Evolutionary conservation across 1,140 invertebrate species (phyloP).

Genomic region (Tribolium castaneum): DNA sequence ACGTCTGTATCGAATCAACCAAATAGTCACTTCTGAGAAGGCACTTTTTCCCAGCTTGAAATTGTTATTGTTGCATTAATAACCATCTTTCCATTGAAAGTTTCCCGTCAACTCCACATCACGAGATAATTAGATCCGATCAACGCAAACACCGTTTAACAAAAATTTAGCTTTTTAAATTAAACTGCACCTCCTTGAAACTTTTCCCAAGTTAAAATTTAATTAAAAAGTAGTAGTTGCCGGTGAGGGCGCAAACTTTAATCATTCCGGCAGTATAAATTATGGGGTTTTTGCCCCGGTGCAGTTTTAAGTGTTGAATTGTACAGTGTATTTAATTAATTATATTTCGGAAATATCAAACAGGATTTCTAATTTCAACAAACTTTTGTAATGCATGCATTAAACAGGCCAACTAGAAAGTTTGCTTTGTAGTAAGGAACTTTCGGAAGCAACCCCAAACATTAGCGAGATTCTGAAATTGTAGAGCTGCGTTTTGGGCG

Average conservation of each 20-base stretch:
- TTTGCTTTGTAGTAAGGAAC: conserved; percentile 27
- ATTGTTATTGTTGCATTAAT: neutral
- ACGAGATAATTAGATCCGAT: neutral
- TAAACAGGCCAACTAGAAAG: conserved; percentile 34
- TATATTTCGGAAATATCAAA: conserved; percentile 35
- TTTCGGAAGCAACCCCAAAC: conserved; percentile 28
- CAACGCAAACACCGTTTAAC: neutral
- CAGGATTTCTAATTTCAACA: conserved; percentile 37
- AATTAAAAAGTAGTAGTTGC: conserved; percentile 31
- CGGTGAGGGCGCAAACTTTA: conserved; percentile 8
- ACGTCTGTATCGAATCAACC: neutral
- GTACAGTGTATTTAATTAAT: conserved; percentile 31
- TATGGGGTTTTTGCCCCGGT: conserved; percentile 6
- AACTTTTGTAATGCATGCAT: conserved; percentile 40
- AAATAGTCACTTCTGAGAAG: neutral
- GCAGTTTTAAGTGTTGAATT: neutral
- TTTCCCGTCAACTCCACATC: neutral
- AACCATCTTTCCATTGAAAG: neutral
- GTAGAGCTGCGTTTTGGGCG: conserved; percentile 20
- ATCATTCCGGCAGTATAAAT: conserved; percentile 21
- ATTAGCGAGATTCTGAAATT: conserved; percentile 32
- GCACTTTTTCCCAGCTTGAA: neutral
- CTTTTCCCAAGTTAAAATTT: conserved; percentile 2
- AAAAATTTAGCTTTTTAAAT: conserved; percentile 26
- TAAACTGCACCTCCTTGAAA: conserved; percentile 25